Evolutionary conservation across 1,140 invertebrate genomes (phyloP), one percentile per base, ranked within the genome.

Genomic region (Drosophila sucinea): DNA sequence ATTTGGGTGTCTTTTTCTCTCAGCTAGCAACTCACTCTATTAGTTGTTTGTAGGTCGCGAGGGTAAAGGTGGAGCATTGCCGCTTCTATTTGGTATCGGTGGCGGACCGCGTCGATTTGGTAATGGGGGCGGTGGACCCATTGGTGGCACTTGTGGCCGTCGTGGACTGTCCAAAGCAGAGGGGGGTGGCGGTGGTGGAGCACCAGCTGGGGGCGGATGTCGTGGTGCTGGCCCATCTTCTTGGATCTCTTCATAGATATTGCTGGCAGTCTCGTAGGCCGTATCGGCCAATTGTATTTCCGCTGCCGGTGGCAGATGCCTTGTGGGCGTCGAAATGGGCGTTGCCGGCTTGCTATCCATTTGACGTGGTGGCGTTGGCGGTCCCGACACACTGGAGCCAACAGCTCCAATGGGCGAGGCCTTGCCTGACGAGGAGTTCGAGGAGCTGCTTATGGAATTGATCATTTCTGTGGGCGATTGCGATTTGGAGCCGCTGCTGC

Each of bases 51-150:
- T 77, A 33, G 90, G 90, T 62, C 90, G 68, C 63, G 81, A 90
- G 8, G 90, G 90, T 60, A 91, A 75, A 60, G 90, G 90, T 1
- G 90, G 90, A 25, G 90, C 90, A 68, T 89, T 86, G 54, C 90
- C 86, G 55, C 93, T 94, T 81, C 94, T 93, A 68, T 94, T 94
- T 70, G 94, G 95, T 77, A 95, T 93, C 41, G 94, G 94, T 73
- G 94, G 94, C 71, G 90, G 92, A 73, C 92, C 93, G 32, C 92
- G 93, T 56, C 94, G 92, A 33, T 94, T 94, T 3, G 95, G 95
- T n/a, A 95, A 93, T 3, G 95, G 95, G 1, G 95, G 95, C 11
- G 95, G 90, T 51, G 89, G 77, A 57, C 92, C 91, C 64, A 93
- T 86, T 40, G 87, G 89, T 33, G 17, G 85, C 70, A 27, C 81